A percentile compares a stretch with the other conserved stretches of the same genome.
Conservation (phyloP, 1,140 invertebrate genomes). For the Rhizoglyphus robini region DNA sequence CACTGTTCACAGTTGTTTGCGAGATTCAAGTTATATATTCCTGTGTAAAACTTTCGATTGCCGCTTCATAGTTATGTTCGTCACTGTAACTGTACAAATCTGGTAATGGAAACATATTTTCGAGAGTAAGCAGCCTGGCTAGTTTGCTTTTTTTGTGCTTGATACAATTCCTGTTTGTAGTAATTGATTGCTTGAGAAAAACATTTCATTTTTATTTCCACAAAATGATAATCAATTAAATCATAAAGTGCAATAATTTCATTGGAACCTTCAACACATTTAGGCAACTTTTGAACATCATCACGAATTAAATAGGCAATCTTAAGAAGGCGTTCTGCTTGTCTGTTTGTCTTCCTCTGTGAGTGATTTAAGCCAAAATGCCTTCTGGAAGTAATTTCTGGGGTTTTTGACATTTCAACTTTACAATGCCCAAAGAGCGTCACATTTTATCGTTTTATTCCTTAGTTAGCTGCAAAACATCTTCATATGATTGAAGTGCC, state of each 20-base stretch:
- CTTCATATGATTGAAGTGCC: constrained; percentile 50
- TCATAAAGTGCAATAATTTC: constrained; percentile 51
- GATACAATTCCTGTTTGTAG: constrained; percentile 50
- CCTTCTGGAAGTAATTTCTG: constrained; percentile 52
- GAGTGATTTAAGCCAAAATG: constrained; percentile 53
- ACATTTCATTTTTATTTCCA: constrained; percentile 47
- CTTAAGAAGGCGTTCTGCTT: constrained; percentile 17
- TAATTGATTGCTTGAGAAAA: constrained; percentile 57
- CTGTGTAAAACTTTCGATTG: constrained; percentile 58
- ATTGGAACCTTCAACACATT: constrained; percentile 28
- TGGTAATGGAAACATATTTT: constrained; percentile 70
- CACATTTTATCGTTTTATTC: constrained; percentile 33
- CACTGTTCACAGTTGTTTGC: constrained; percentile 50
- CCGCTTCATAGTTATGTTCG: constrained; percentile 52
- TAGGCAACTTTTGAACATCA: constrained; percentile 43
- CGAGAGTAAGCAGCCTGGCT: constrained; percentile 45
- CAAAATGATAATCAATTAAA: constrained; percentile 61
- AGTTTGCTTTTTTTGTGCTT: constrained; percentile 41
- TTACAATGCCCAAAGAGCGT: constrained; percentile 37
- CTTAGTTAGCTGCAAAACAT: constrained; percentile 48
- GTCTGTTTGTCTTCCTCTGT: constrained; percentile 40
- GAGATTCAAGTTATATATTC: constrained; percentile 53
- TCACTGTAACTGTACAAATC: constrained; percentile 76
- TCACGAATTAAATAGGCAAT: constrained; percentile 41
- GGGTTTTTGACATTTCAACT: constrained; percentile 51